Percentiles rank a stretch among this genome's conserved stretches.
Conservation (phyloP, 1,140 invertebrate species). For the Belonocnema kinseyi region DNA sequence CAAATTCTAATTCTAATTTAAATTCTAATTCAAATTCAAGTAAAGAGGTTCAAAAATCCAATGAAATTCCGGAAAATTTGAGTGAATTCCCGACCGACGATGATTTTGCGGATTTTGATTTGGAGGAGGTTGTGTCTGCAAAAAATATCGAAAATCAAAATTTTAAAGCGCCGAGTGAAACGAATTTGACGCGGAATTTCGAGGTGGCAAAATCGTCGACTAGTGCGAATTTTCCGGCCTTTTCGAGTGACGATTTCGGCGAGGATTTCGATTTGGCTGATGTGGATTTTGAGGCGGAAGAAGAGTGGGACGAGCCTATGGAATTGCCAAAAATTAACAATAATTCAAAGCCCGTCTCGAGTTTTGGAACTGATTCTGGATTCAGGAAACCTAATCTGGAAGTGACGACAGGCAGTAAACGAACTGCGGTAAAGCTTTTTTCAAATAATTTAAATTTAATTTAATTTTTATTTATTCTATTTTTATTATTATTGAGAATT, state of each 20-base stretch:
- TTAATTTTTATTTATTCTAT: too few species aligned
- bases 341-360: neutral
- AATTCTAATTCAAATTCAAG: neutral
- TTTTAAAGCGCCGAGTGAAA: neutral
- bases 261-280: constrained; percentile 55
- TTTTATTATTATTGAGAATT: too few species aligned
- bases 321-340: neutral
- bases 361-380: too few species aligned
- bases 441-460: too few species aligned
- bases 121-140: neutral
- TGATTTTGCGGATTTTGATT: neutral
- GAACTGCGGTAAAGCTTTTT: constrained; percentile 37
- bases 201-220: neutral
- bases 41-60: neutral
- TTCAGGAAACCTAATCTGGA: neutral
- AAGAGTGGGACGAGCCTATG: neutral
- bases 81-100: constrained; percentile 34
- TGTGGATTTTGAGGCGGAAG: constrained; percentile 41
- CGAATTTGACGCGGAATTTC: neutral
- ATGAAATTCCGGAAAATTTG: neutral
- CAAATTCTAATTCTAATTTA: neutral
- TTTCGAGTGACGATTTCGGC: constrained; percentile 36
- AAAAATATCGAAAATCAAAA: neutral
- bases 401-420: constrained; percentile 38
- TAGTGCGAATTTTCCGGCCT: neutral